Percentiles rank a stretch among this genome's conserved stretches.
Conservation (phyloP, 2,888 invertebrate species). For the Acholoe squamosa region DNA sequence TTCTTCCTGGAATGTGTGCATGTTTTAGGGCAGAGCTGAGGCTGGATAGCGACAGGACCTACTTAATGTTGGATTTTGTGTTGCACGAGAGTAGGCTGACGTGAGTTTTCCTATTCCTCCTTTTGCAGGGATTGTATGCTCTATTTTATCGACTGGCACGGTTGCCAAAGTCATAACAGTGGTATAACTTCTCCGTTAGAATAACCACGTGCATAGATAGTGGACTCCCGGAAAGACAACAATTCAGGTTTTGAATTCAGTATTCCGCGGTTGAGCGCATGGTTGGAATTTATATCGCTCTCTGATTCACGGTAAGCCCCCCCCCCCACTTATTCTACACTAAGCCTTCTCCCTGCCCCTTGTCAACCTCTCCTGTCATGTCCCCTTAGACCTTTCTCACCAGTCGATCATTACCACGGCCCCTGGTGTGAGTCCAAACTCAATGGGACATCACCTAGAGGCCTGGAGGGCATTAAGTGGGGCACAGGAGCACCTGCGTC, state of each 20-base stretch:
- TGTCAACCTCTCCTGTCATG: no score
- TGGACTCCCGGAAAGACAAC: no score
- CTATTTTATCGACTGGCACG: not conserved
- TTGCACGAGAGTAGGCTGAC: not conserved
- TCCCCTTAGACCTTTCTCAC: no score
- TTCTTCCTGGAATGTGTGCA: no score
- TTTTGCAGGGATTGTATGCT: not conserved
- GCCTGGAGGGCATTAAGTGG: not conserved
- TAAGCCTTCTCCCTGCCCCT: no score
- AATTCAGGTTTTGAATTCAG: no score
- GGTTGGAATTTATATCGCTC: no score
- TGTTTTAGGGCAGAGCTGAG: not conserved
- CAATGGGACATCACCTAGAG: slow-evolving; percentile 34
- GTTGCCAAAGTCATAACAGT: not conserved
- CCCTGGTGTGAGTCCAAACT: not conserved
- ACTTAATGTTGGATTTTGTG: slow-evolving; percentile 10
- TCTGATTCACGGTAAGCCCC: no score
- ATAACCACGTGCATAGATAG: no score
- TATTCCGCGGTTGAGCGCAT: no score
- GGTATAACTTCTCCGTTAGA: not conserved
- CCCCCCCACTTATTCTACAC: no score
- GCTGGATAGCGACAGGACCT: not conserved
- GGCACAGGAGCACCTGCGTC: not conserved
- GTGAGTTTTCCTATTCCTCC: not conserved
- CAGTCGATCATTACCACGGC: not conserved